Base-by-base conservation (phyloP, 2,113 vertebrate species). In the Trochalopteron elliotii region DNA sequence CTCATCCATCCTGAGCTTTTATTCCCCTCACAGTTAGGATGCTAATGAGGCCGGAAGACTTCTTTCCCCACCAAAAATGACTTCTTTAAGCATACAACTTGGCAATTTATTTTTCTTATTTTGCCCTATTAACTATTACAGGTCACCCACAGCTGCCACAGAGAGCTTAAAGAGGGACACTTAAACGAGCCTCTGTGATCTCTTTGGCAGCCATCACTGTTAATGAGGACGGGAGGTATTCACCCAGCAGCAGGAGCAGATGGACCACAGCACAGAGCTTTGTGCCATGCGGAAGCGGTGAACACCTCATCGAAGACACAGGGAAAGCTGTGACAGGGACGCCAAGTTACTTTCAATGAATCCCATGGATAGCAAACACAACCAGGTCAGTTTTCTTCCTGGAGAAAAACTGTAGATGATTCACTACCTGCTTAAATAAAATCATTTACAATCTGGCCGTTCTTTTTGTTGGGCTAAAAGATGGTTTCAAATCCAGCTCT, bases 31-130 rank as follows among this genome's bases (percentile, higher is more conserved):
- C 69, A 80, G 57, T 84, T 4, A 31, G 75, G 82, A 94, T 76
- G 68, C 49, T 86, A 95, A 96, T 83, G 85, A 96, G 92, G 59
- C 91, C 85, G 83, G 94, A 96, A 94, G 87, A 76, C 75, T 57
- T 72, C 39, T 30, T 68, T 61, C 63, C 63, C 63, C 42, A 72
- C 59, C 63, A 39, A 82, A 89, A 59, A 80, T 7, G 1, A 87
- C 84, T 85, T 45, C 93, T 88, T 83, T 93, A 85, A 93, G 69
- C 19, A 42, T 11, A 61, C 90, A 91, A 55, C 75, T 70, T 31
- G 50, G 60, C 91, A 27, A 89, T 96, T 90, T 63, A 39, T 67
- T 90, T 87, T 81, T 57, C 75, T 93, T 83, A 57, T 88, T 93
- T 92, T 90, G 64, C 64, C 42, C 79, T 67, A 15, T 92, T 92